Evolutionary conservation across 2,888 invertebrate genomes (phyloP).

Genomic region (Gymnosoma rotundatum): DNA sequence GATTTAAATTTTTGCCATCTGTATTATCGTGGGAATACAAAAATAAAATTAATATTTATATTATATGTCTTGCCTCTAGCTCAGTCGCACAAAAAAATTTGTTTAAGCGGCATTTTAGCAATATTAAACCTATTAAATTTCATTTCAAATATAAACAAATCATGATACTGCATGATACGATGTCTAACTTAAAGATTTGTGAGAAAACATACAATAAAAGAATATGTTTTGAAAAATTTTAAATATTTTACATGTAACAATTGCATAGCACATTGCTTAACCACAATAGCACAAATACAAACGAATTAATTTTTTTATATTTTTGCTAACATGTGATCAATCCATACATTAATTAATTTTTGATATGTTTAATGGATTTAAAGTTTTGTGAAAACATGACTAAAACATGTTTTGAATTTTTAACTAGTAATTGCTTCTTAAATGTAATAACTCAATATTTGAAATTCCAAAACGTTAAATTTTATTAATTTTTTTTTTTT

Average conservation of each 20-base stretch:
- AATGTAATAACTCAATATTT: constrained; percentile 69
- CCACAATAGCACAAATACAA: no score
- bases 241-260: not conserved
- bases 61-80: no score
- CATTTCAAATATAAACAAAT: constrained; percentile 52
- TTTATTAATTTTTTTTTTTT: not conserved
- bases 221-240: not conserved
- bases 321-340: constrained; percentile 34
- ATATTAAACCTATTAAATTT: constrained; percentile 50
- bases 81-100: not conserved
- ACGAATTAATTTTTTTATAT: no score
- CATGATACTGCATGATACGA: constrained; percentile 9
- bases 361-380: constrained; percentile 49
- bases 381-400: constrained; percentile 52
- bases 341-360: constrained; percentile 56
- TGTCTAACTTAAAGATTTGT: constrained; percentile 30
- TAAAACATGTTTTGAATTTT: constrained; percentile 64
- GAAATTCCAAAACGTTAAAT: constrained; percentile 64
- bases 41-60: no score
- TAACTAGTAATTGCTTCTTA: constrained; percentile 66
- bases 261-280: not conserved
- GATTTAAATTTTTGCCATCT: no score
- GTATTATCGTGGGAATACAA: no score
- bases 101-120: constrained; percentile 30
- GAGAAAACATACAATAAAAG: constrained; percentile 23